Evolutionary conservation across 2,888 invertebrate genomes (phyloP), one percentile per base, ranked within the genome.

Genomic region (Patella depressa): DNA sequence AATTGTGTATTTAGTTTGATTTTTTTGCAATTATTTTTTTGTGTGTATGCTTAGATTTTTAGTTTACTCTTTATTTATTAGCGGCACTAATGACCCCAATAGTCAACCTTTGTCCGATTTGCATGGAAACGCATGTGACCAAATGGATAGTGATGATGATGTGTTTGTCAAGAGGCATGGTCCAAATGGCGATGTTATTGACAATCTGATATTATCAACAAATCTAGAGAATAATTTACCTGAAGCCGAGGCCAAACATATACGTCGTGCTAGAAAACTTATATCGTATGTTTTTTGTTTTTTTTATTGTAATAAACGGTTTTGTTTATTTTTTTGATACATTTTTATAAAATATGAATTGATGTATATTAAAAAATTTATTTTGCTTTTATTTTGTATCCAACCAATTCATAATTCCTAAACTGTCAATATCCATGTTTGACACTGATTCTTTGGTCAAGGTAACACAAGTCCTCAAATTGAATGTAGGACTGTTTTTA

Each of bases 191-290:
- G 84, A 84, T 57, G 45, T 45, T 45, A 45, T 45, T 45, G 84
- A 83, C 59, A 80, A 81, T 53, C 70, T 79, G 57, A 77, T 80
- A 59, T 74, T 83, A 59, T 80, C 79, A 77, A 80, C 79, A 76
- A 59, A 83, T 9, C 80, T 85, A 45, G 88, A 87, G 75, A 79
- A 79, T 9, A 82, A 81, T 81, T 78, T 87, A 73, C 85, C 87
- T 2, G 85, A 85, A 53, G 84, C 84, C 54, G 89, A 91, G 45
- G 87, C 88, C 19, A 84, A 80, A 73, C 88, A 89, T 75, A 86
- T 91, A 77, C 87, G 89, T 76, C 85, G 86, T 78, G 90, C 91
- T 29, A 84, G 83, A 70, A 84, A 82, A 71, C 87, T 89, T 70
- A 79, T 89, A 80, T 86, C 87, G 89, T 89, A 88, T 83, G 87